phyloP scores from a whole-genome alignment of 2,113 vertebrate species.

The Carollia perspicillata region DNA sequence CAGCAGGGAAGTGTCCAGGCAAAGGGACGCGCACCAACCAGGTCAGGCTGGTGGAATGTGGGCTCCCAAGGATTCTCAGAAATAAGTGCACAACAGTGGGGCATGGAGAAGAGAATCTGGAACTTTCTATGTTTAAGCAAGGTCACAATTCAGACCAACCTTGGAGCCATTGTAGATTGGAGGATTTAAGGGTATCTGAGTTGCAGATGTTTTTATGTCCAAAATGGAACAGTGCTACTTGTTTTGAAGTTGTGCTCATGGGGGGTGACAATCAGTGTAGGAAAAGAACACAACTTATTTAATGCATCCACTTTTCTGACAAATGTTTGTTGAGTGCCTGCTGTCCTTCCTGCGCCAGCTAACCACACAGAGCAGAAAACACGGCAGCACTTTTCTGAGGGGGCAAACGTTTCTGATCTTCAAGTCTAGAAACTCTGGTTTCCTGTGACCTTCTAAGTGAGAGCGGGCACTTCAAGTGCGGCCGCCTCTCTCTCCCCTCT shows the following conservation, averaged over 20 bases:
- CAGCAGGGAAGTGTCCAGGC: background rate
- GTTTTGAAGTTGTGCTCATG: background rate
- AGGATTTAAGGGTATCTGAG: background rate
- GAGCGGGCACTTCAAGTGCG: background rate
- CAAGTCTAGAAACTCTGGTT: background rate
- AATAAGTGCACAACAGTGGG: background rate
- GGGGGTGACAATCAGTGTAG: background rate
- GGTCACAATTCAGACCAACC: background rate
- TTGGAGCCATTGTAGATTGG: background rate
- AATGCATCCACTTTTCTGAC: background rate
- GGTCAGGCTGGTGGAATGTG: background rate
- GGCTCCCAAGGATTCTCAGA: background rate
- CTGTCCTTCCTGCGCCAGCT: background rate
- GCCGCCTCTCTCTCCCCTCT: no score
- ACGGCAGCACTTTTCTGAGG: background rate
- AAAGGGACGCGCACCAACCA: background rate
- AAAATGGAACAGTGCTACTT: background rate
- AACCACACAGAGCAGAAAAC: background rate
- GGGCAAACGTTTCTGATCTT: background rate
- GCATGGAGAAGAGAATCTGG: background rate
- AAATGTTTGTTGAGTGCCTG: background rate
- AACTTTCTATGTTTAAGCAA: background rate
- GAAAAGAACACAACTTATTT: background rate
- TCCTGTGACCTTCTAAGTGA: background rate
- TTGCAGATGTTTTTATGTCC: background rate